Evolutionary conservation across 2,888 invertebrate species (phyloP), one percentile per base, ranked within the genome.

Genomic region (Melikaiella ostensackeni): DNA sequence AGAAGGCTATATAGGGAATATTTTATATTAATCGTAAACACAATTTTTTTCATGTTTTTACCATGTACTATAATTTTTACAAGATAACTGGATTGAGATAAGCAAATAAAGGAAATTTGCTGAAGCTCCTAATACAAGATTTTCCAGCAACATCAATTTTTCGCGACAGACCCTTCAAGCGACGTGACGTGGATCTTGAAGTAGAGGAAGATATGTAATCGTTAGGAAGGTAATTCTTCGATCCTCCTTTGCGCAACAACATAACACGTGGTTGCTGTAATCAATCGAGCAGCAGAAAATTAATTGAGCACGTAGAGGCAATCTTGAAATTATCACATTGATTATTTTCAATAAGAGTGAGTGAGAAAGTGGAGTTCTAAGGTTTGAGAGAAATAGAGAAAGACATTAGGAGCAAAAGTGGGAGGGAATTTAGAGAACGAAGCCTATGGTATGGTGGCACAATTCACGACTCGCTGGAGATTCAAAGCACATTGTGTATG

Each of bases 391-490:
- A 46, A 66, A 27, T 27, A 66, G 66, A 46, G 46, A 46, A 64
- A 19, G 21, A 42, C 27, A 66, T 46, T 42, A 27, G 24, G 19
- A 16, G 38, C 16, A 38, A 13, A 42, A 27, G 0, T 24, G 16
- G 27, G 24, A 24, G 16, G 24, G 8, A 42, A n/a, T n/a, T n/a
- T n/a, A n/a, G n/a, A n/a, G n/a, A n/a, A n/a, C n/a, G n/a, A n/a
- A n/a, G n/a, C n/a, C n/a, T n/a, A n/a, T n/a, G n/a, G n/a, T n/a
- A n/a, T n/a, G 30, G 61, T 66, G 27, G 27, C 27, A 66, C 38
- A 46, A 42, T 66, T 66, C 27, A 66, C 64, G 64, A 66, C 24
- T 66, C 64, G 19, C 64, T 66, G 35, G n/a, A 74, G 55, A 74
- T 74, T 57, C 74, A 27, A 33, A 35, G 57, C 33, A 11, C 74